Evolutionary conservation across 2,888 invertebrate genomes (phyloP).

Genomic region (Leptinotarsa rubiginosa): DNA sequence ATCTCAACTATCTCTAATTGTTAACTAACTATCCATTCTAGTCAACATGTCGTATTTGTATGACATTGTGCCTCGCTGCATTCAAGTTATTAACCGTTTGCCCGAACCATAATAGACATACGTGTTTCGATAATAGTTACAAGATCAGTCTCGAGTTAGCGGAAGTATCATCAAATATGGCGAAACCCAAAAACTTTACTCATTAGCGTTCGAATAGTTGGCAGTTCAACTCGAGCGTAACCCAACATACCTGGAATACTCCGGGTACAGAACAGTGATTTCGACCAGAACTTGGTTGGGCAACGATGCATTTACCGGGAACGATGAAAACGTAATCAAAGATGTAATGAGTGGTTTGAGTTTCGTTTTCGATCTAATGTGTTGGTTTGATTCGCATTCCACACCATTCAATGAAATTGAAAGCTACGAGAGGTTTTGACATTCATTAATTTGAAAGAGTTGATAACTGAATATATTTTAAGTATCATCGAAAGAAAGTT

Average conservation of each 20-base stretch:
- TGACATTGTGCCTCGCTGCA: background rate
- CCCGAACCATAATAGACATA: background rate
- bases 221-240: background rate
- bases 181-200: slow-evolving; percentile 25
- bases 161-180: slow-evolving; percentile 23
- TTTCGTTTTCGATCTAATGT: too few species aligned
- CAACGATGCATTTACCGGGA: background rate
- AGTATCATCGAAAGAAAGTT: too few species aligned
- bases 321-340: background rate
- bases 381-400: too few species aligned
- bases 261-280: background rate
- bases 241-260: background rate
- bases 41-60: too few species aligned
- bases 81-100: background rate
- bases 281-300: background rate
- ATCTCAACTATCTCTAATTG: background rate
- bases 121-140: slow-evolving; percentile 5
- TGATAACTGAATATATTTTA: too few species aligned
- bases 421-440: too few species aligned
- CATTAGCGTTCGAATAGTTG: slow-evolving; percentile 25
- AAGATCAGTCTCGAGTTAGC: background rate
- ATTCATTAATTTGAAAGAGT: too few species aligned
- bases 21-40: background rate
- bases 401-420: too few species aligned
- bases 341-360: too few species aligned